These are phyloP conservation scores for Hypanus sabinus DNA, from an alignment of 2,113 vertebrate genomes.

Conservation along the genomic window DNA sequence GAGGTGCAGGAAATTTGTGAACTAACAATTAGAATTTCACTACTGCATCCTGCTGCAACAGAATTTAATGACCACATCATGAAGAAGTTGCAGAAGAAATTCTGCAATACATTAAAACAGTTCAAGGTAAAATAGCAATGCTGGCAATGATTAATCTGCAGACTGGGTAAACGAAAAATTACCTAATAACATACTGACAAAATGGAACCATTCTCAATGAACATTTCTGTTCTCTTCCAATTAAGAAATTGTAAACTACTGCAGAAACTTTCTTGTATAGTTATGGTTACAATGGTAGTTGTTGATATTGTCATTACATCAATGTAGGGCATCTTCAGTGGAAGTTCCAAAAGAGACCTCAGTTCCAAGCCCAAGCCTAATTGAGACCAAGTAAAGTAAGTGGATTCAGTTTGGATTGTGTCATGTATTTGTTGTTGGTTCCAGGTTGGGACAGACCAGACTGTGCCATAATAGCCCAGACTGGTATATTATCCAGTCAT, in stretches of 20 bases:
- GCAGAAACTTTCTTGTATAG: background rate
- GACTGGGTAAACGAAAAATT: background rate
- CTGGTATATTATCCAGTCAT: too few relatives aligned
- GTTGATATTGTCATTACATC: background rate
- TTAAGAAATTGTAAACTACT: background rate
- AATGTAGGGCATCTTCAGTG: background rate
- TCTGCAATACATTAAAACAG: constrained; percentile 42
- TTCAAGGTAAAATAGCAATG: background rate
- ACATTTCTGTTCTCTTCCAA: background rate
- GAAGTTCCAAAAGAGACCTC: background rate
- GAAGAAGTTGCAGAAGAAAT: constrained; percentile 44
- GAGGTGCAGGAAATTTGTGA: background rate
- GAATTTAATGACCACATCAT: constrained; percentile 36
- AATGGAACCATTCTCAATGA: background rate
- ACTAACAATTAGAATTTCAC: constrained; percentile 3
- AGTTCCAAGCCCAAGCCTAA: too few relatives aligned
- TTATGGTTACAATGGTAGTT: background rate
- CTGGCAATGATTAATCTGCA: background rate
- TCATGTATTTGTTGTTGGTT: too few relatives aligned
- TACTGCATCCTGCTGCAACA: constrained; percentile 44
- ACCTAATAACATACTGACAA: background rate
- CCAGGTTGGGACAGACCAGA: too few relatives aligned
- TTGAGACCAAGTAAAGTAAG: constrained; percentile 38
- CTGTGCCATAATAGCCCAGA: too few relatives aligned
- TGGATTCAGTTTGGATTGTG: background rate